A percentile compares a stretch with the other conserved stretches of the same genome.
Evolutionary conservation across 2,888 invertebrate genomes (phyloP).

Genomic region (Drosophila buzzatii): DNA sequence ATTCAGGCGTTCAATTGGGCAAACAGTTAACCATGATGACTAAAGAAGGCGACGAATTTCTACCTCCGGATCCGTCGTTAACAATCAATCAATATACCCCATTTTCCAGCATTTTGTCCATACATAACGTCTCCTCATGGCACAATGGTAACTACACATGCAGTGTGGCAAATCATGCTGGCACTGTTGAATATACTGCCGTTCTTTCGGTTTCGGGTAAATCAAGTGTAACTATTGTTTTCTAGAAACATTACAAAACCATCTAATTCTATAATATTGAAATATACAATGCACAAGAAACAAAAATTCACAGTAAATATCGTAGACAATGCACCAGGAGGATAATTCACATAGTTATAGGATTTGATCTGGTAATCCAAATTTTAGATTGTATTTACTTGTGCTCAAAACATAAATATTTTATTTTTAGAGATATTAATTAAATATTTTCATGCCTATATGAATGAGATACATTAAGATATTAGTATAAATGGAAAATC

Average conservation of each 20-base stretch:
- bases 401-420: too few relatives aligned
- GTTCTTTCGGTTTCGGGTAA: slow-evolving; percentile 87
- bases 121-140: slow-evolving; percentile 85
- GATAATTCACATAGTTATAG: slow-evolving; percentile 4
- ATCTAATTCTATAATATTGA: slow-evolving; percentile 43
- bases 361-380: neutral
- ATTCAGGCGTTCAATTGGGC: slow-evolving; percentile 48
- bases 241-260: slow-evolving; percentile 41
- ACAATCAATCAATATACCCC: slow-evolving; percentile 87
- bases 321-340: slow-evolving; percentile 58
- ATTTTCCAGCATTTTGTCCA: slow-evolving; percentile 86
- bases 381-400: too few relatives aligned
- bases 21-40: slow-evolving; percentile 25
- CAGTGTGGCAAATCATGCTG: slow-evolving; percentile 84
- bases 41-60: slow-evolving; percentile 41
- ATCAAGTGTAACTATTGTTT: slow-evolving; percentile 64
- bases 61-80: slow-evolving; percentile 82
- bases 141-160: slow-evolving; percentile 86
- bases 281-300: slow-evolving; percentile 53
- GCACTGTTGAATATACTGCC: slow-evolving; percentile 86
- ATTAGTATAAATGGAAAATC: too few relatives aligned
- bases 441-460: too few relatives aligned
- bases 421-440: too few relatives aligned
- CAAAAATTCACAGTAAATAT: slow-evolving; percentile 53
- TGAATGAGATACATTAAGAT: too few relatives aligned